Evolutionary conservation across 2,888 invertebrate species (phyloP).

Genomic region (Opisthograptis luteolata): DNA sequence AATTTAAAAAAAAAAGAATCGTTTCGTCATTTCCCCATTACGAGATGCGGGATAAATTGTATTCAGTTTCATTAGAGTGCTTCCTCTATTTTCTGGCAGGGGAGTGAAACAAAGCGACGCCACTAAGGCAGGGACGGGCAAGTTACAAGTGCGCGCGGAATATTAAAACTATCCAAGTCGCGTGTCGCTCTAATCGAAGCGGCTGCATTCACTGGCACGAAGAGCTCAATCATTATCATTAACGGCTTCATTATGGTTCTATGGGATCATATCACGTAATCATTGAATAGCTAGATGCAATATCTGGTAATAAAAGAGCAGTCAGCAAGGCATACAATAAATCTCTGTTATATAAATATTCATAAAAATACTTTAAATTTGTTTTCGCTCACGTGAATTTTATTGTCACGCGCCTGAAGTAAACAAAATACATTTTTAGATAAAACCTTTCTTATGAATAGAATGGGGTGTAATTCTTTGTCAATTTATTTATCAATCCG

Average conservation of each 20-base stretch:
- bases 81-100: constrained; percentile 27
- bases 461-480: too few relatives aligned
- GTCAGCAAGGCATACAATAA: too few relatives aligned
- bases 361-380: too few relatives aligned
- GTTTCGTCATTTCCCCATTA: not conserved
- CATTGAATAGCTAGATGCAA: not conserved
- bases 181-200: constrained; percentile 45
- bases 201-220: constrained; percentile 41
- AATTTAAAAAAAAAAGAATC: too few relatives aligned
- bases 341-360: too few relatives aligned
- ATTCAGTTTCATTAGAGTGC: constrained; percentile 35
- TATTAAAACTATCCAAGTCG: constrained; percentile 46
- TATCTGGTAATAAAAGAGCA: not conserved
- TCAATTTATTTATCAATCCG: constrained; percentile 34
- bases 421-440: too few relatives aligned
- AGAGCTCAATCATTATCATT: constrained; percentile 36
- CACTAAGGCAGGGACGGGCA: constrained; percentile 22
- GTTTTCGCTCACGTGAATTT: too few relatives aligned
- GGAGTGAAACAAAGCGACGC: constrained; percentile 40
- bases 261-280: constrained; percentile 14
- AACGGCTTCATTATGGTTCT: not conserved
- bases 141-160: constrained; percentile 45
- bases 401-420: too few relatives aligned
- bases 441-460: too few relatives aligned
- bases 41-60: not conserved